Evolutionary conservation across 2,888 invertebrate genomes (phyloP), one percentile per base, ranked within the genome.

Genomic region (Meteorus colon): DNA sequence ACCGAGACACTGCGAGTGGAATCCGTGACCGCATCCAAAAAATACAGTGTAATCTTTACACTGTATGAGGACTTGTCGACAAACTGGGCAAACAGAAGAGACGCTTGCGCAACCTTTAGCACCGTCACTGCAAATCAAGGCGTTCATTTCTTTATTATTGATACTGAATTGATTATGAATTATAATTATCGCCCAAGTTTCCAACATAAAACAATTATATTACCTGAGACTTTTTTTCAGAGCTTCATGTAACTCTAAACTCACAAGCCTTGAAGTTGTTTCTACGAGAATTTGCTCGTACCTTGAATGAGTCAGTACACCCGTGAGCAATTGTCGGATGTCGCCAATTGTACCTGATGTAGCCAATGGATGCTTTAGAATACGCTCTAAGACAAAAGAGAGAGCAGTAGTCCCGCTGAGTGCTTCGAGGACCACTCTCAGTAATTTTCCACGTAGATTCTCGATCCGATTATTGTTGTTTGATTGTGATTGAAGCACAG

Each of bases 251-350:
- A 96, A 91, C 90, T 96, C 95, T 73, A 92, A 91, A 81, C 94
- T 93, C 60, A 95, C 90, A 60, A 94, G 90, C 79, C 92, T 92
- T 65, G 93, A 92, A 4, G 94, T 93, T 0, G 94, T 93, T 81
- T 92, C 92, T 81, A 95, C 91, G 83, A 95, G 91, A 66, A 94
- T 92, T 84, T 94, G 93, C 87, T 96, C 95, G 85, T 95, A 95
- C 48, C 93, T 92, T 78, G 95, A 95, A 83, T 95, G 95, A 24
- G 93, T 93, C 79, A 96, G 90, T 91, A 96, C 95, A 72, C 93
- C 93, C 89, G 92, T 90, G 51, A 93, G 84, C 59, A 93, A 89
- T 80, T 91, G 91, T 82, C 92, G 92, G 77, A 93, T 91, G 85
- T 93, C 93, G 29, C 93, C 93, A 84, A 93, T 93, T 78, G 91